A percentile compares a stretch with the other conserved stretches of the same genome.
phyloP scores from a whole-genome alignment of 2,888 invertebrate species.

The Drosophila tanythrix region DNA sequence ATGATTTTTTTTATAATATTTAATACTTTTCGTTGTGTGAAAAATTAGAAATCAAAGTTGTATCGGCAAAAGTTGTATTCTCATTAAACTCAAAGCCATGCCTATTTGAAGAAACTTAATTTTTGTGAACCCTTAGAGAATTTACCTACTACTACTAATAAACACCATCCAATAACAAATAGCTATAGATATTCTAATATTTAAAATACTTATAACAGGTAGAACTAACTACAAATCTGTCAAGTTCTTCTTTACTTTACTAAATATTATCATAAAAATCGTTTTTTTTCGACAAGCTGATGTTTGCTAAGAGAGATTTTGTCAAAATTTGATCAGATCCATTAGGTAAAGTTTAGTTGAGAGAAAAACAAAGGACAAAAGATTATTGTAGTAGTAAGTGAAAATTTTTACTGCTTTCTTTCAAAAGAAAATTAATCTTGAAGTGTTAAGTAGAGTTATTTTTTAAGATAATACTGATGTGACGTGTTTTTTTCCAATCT shows the following conservation, averaged over 20 bases:
- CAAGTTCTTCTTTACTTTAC: not conserved
- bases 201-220: not conserved
- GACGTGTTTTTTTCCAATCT: slow-evolving; percentile 51
- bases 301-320: not conserved
- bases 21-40: not conserved
- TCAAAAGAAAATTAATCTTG: slow-evolving; percentile 23
- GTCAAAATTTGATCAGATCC: not conserved
- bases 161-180: not conserved
- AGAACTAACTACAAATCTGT: not conserved
- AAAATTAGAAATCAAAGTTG: not conserved
- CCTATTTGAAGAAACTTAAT: not conserved
- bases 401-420: slow-evolving; percentile 49
- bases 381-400: not conserved
- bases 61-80: not conserved
- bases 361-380: not conserved
- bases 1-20: too few relatives aligned
- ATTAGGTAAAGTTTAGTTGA: slow-evolving; percentile 14
- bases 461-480: slow-evolving; percentile 65
- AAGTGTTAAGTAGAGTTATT: slow-evolving; percentile 28
- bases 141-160: not conserved
- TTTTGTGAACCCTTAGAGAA: not conserved
- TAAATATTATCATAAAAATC: not conserved
- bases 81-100: not conserved
- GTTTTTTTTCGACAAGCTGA: not conserved
- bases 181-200: not conserved